These are phyloP conservation scores for Telmatochromis brichardi DNA, from an alignment of 2,113 vertebrate species.

Conservation along the genomic window DNA sequence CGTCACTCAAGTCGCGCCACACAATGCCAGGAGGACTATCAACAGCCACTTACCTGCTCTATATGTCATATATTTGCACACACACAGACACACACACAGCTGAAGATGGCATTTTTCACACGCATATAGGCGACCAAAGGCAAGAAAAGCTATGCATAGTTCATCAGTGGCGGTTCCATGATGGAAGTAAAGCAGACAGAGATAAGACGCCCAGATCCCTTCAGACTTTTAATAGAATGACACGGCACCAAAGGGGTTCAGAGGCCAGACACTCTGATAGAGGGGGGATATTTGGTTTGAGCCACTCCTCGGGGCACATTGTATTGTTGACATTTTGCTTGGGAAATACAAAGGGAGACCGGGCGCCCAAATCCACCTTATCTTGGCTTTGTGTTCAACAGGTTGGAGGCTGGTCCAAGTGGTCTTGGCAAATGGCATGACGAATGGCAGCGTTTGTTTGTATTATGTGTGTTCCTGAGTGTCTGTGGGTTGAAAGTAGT, in stretches of 20 bases:
- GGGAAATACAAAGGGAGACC: constrained; percentile 27
- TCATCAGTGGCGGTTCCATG: neutral
- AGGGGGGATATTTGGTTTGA: constrained; percentile 25
- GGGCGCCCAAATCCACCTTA: constrained; percentile 1
- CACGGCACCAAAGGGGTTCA: constrained; percentile 41
- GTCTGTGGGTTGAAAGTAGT: neutral
- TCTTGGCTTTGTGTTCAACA: constrained; percentile 26
- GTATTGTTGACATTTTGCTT: constrained; percentile 51
- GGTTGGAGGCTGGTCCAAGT: constrained; percentile 1
- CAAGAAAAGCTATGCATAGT: neutral
- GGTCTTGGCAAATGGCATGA: neutral
- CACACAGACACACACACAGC: neutral
- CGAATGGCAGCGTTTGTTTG: neutral
- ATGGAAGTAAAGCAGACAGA: neutral
- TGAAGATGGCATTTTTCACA: neutral
- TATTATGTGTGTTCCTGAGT: neutral
- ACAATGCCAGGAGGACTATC: constrained; percentile 32
- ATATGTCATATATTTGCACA: neutral
- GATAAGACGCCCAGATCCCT: constrained; percentile 31
- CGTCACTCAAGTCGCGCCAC: constrained; percentile 34
- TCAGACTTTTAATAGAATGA: constrained; percentile 45
- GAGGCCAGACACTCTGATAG: constrained; percentile 8
- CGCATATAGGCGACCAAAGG: neutral
- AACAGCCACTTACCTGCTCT: constrained; percentile 33
- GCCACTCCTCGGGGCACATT: constrained; percentile 23